Percentiles rank a stretch among this genome's conserved stretches.
Conservation (phyloP, 2,797 vertebrate genomes). For the Toxotes lorentzi region DNA sequence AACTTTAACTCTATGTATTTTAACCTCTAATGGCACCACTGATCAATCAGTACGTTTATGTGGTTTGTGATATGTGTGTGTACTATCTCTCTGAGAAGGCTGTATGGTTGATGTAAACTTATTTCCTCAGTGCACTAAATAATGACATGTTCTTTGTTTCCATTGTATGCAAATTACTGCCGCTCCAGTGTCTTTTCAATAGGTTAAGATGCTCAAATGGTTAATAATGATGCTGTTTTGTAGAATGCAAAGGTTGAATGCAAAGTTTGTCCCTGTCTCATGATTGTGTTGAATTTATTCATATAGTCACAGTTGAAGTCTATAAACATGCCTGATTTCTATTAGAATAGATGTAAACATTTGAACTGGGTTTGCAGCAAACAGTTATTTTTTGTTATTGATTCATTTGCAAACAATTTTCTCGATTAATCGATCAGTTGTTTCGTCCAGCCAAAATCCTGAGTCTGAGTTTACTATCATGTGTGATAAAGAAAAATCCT, state of each 20-base stretch:
- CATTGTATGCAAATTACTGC: constrained; percentile 25
- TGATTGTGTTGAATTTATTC: no score
- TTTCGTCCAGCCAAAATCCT: not conserved
- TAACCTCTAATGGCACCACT: not conserved
- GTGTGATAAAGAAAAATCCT: not conserved
- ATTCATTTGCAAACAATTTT: not conserved
- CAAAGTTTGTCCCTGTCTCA: not conserved
- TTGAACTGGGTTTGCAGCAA: not conserved
- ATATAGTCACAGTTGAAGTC: not conserved
- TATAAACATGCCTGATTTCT: not conserved
- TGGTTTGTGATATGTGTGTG: not conserved
- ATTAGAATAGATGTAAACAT: not conserved
- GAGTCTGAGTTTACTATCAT: not conserved
- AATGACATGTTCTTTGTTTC: not conserved
- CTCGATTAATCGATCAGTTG: not conserved
- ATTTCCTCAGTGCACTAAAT: no score
- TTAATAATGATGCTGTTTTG: not conserved
- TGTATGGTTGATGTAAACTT: not conserved
- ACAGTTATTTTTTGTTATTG: not conserved
- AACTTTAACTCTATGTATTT: not conserved
- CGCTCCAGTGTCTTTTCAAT: not conserved
- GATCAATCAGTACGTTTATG: not conserved
- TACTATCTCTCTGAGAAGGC: not conserved
- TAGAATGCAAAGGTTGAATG: not conserved
- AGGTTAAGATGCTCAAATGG: not conserved